A percentile compares a stretch with the other conserved stretches of the same genome.
phyloP scores from a whole-genome alignment of 1,140 invertebrate genomes.

The Drosophila serrata region DNA sequence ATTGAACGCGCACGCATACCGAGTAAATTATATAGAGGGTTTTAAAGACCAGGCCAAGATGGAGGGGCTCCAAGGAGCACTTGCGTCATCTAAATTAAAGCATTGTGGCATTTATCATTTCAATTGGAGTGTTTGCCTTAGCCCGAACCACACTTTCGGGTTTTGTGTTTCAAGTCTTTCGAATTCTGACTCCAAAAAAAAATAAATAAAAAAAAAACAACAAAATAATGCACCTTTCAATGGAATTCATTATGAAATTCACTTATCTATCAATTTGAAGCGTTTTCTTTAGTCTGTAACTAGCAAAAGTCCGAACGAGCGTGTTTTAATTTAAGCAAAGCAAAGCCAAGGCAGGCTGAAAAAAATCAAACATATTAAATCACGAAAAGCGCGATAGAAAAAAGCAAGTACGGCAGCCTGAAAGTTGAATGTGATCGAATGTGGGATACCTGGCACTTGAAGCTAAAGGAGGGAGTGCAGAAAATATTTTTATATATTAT shows the following conservation, averaged over 20 bases:
- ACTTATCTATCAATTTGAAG: slow-evolving; percentile 31
- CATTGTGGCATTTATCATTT: slow-evolving; percentile 43
- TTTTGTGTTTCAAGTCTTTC: slow-evolving; percentile 29
- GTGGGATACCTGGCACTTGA: background rate
- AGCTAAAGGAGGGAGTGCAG: no score
- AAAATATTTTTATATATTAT: no score
- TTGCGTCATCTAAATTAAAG: slow-evolving; percentile 33
- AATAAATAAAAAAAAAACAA: no score
- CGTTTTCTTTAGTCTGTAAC: slow-evolving; percentile 11
- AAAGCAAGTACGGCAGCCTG: background rate
- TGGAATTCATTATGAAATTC: background rate
- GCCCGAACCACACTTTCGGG: slow-evolving; percentile 1
- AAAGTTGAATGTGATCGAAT: background rate
- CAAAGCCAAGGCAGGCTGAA: background rate
- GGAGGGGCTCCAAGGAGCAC: slow-evolving; percentile 1
- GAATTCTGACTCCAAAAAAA: slow-evolving; percentile 6
- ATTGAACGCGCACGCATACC: slow-evolving; percentile 57
- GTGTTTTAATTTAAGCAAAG: slow-evolving; percentile 34
- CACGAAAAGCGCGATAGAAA: slow-evolving; percentile 17
- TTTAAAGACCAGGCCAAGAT: slow-evolving; percentile 26
- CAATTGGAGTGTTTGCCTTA: slow-evolving; percentile 17
- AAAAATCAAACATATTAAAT: slow-evolving; percentile 20
- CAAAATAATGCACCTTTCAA: background rate
- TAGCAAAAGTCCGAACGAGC: slow-evolving; percentile 4
- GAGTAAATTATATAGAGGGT: slow-evolving; percentile 56